A percentile compares a stretch with the other conserved stretches of the same genome.
phyloP scores from a whole-genome alignment of 2,888 invertebrate species.

The Calliopum simillimum region DNA sequence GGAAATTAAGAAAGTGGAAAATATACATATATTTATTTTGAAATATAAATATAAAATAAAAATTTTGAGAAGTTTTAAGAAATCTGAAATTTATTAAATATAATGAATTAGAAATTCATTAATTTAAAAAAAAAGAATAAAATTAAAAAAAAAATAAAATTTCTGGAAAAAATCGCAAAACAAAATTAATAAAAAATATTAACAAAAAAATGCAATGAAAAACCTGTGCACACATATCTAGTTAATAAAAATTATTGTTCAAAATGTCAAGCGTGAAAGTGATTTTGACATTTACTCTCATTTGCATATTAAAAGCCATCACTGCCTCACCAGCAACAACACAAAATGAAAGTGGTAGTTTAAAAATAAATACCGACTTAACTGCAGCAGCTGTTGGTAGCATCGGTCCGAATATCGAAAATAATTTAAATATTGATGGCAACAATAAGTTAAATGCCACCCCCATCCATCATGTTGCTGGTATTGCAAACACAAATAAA shows the following conservation, averaged over 20 bases:
- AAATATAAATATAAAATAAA: too few species aligned
- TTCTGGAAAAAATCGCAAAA: neutral
- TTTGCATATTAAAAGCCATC: slow-evolving; percentile 12
- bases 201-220: slow-evolving; percentile 12
- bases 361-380: slow-evolving; percentile 46
- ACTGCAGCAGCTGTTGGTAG: slow-evolving; percentile 36
- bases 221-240: neutral
- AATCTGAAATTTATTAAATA: too few species aligned
- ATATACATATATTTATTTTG: too few species aligned
- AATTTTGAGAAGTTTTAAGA: too few species aligned
- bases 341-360: slow-evolving; percentile 13
- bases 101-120: too few species aligned
- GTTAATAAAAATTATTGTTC: slow-evolving; percentile 15
- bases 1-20: too few species aligned
- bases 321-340: neutral
- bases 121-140: neutral
- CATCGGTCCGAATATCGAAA: slow-evolving; percentile 25
- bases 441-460: neutral
- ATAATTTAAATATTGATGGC: neutral
- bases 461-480: slow-evolving; percentile 34
- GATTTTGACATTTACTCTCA: neutral
- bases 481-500: slow-evolving; percentile 52
- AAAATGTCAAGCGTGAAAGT: slow-evolving; percentile 32
- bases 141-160: neutral
- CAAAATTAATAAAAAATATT: neutral